phyloP scores from a whole-genome alignment of 1,140 invertebrate genomes.

The Orchestia grillus region DNA sequence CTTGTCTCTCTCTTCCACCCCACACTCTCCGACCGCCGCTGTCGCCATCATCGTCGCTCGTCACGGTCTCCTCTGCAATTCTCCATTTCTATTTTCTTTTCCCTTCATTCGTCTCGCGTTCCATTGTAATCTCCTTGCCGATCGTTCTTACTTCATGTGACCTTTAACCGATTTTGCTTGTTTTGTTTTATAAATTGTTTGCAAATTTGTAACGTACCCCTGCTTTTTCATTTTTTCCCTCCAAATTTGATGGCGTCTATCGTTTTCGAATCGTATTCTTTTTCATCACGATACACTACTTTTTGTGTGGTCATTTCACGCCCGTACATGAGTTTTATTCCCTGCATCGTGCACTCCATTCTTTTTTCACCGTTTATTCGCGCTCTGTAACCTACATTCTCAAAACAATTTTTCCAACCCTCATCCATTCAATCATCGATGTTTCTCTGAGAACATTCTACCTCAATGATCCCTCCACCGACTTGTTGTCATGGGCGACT shows the following conservation, averaged over 20 bases:
- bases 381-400: background rate
- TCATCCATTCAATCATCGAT: background rate
- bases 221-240: too few relatives aligned
- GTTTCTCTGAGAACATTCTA: background rate
- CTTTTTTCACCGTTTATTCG: background rate
- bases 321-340: background rate
- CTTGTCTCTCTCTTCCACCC: slow-evolving; percentile 40
- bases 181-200: too few relatives aligned
- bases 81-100: background rate
- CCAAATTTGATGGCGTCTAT: background rate
- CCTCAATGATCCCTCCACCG: background rate
- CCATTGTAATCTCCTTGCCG: too few relatives aligned
- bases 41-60: background rate
- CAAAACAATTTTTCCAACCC: background rate
- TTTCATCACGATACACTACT: background rate
- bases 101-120: too few relatives aligned
- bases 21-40: background rate
- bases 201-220: too few relatives aligned
- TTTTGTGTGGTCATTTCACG: background rate
- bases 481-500: background rate
- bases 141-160: too few relatives aligned
- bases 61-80: background rate
- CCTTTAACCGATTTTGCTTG: too few relatives aligned
- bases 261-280: background rate
- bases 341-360: background rate